Evolutionary conservation across 2,888 invertebrate genomes (phyloP), one percentile per base, ranked within the genome.

Genomic region (Aromia moschata): DNA sequence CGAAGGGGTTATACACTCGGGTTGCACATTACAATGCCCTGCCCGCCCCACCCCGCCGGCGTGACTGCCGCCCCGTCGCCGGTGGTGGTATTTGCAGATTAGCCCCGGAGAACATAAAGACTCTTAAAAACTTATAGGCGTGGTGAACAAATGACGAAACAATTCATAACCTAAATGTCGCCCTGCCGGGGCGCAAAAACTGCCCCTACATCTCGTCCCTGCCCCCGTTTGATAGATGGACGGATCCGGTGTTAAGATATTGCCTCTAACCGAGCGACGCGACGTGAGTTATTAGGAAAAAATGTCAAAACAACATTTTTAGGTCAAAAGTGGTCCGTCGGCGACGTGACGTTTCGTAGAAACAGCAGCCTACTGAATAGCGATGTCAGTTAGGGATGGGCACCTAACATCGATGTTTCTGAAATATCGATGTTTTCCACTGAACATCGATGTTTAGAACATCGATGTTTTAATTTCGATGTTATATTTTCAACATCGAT

Each of bases 21-120:
- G 70, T 73, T 73, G 68, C 71, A 71, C 68, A 70, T 69, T 70
- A 74, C 74, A 72, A 73, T 71, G 64, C 70, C 70, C 71, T 68
- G 71, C 71, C 70, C n/a, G n/a, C n/a, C n/a, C n/a, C n/a, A n/a
- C n/a, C n/a, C n/a, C n/a, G n/a, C 62, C 69, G 66, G 62, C 69
- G 61, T 30, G 36, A 54, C 54, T 38, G 44, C 55, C 51, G 49
- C 59, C 55, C 45, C 51, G 63, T 62, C 61, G 55, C 60, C 58
- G 60, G 62, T 62, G 64, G 67, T 62, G 69, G 68, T 71, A 67
- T 69, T 70, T 69, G 65, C 65, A 67, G 67, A 68, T 64, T 64
- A 66, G 65, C 64, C n/a, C n/a, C 57, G 25, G 38, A 41, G 57
- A 49, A 40, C 46, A 49, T 33, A 49, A 41, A 62, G 64, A 60